phyloP scores from a whole-genome alignment of 2,113 vertebrate genomes.

The Setophaga coronata region DNA sequence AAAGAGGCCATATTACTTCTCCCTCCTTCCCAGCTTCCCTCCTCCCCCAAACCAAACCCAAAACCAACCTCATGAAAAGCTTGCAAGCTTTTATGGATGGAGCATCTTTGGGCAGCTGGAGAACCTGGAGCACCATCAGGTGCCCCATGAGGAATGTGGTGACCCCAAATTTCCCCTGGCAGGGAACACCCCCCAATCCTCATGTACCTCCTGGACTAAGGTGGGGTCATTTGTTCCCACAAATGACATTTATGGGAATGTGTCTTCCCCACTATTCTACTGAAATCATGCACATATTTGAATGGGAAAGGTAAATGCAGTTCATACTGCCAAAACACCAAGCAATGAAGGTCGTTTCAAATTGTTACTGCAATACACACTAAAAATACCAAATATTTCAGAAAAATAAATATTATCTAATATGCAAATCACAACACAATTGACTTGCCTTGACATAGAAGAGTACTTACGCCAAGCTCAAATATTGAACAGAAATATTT shows the following conservation, averaged over 20 bases:
- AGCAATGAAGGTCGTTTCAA: not conserved
- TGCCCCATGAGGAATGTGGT: rapidly evolving
- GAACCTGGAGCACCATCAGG: not conserved
- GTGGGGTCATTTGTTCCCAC: not conserved
- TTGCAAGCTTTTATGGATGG: not conserved
- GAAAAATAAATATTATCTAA: not conserved
- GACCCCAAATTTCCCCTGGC: not conserved
- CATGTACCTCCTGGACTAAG: not conserved
- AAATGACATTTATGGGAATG: not conserved
- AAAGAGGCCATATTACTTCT: not conserved
- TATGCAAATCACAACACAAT: not conserved
- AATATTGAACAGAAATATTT: not conserved
- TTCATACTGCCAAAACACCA: not conserved
- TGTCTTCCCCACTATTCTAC: not conserved
- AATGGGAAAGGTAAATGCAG: not conserved
- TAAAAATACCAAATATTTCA: not conserved
- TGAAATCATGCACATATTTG: not conserved
- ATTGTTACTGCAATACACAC: not conserved
- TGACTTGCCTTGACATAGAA: not conserved
- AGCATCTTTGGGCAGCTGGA: not conserved
- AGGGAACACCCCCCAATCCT: not conserved
- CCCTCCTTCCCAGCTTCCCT: not conserved
- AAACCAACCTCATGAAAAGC: not conserved
- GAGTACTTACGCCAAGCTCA: not conserved
- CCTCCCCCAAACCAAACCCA: not conserved